Percentiles rank a stretch among this genome's conserved stretches.
phyloP scores from a whole-genome alignment of 2,113 vertebrate species.

The Lycaon pictus region DNA sequence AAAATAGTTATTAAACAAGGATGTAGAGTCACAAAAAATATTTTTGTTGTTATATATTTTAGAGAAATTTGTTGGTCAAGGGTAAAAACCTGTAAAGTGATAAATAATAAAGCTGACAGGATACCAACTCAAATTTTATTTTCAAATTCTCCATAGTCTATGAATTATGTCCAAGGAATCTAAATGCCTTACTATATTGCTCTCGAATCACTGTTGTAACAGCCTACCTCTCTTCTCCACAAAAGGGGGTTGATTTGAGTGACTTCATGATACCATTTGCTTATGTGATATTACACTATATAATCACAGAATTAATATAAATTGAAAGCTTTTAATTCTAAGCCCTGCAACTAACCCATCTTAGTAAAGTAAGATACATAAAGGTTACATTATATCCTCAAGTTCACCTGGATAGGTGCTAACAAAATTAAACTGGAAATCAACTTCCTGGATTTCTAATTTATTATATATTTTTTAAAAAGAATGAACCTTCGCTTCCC shows the following conservation, averaged over 20 bases:
- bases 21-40: not conserved
- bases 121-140: slow-evolving; percentile 5
- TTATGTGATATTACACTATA: not conserved
- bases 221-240: not conserved
- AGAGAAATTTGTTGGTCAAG: not conserved
- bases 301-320: not conserved
- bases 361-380: not conserved
- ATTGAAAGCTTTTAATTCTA: not conserved
- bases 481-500: not conserved
- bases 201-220: not conserved
- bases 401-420: not conserved
- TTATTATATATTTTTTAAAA: not conserved
- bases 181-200: not conserved
- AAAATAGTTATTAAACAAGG: slow-evolving; percentile 52
- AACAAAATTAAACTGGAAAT: not conserved
- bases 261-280: not conserved
- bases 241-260: not conserved
- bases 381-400: not conserved
- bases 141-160: not conserved
- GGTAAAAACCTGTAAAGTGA: slow-evolving; percentile 39
- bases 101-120: slow-evolving; percentile 57
- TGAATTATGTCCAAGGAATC: slow-evolving; percentile 10
- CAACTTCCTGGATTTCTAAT: not conserved
- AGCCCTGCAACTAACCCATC: not conserved
- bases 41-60: slow-evolving; percentile 22